phyloP scores from a whole-genome alignment of 2,888 invertebrate species.

The Elaeidobius kamerunicus region DNA sequence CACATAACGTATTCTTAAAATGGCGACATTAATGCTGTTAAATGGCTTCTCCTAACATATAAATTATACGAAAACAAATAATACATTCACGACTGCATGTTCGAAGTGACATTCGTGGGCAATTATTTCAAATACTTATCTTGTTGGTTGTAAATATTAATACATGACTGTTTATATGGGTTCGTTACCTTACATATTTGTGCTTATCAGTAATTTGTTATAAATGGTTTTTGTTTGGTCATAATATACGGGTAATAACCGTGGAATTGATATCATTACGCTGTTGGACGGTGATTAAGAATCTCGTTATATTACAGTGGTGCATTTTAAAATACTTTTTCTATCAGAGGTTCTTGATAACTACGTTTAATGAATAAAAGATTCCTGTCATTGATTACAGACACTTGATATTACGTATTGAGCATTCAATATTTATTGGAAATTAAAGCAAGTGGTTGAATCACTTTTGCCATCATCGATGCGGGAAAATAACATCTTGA shows the following conservation, averaged over 20 bases:
- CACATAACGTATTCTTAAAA: no score
- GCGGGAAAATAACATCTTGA: no score
- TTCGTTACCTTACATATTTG: background rate
- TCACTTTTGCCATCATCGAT: background rate
- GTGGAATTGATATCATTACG: background rate
- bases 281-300: background rate
- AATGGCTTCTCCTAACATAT: background rate
- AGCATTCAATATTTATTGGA: constrained; percentile 12
- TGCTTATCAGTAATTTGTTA: constrained; percentile 1
- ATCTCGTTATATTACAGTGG: constrained; percentile 5
- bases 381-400: constrained; percentile 12
- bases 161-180: background rate
- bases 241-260: background rate
- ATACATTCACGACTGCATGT: background rate
- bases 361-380: constrained; percentile 15
- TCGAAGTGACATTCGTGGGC: background rate
- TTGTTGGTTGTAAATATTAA: background rate
- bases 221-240: background rate
- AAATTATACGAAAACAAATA: background rate
- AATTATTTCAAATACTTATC: background rate
- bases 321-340: constrained; percentile 12
- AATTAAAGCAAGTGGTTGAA: no score
- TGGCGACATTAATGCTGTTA: background rate
- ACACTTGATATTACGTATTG: background rate
- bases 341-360: constrained; percentile 15